A percentile compares a stretch with the other conserved stretches of the same genome.
Evolutionary conservation across 2,113 vertebrate species (phyloP).

Genomic region (Rhinoderma darwinii): DNA sequence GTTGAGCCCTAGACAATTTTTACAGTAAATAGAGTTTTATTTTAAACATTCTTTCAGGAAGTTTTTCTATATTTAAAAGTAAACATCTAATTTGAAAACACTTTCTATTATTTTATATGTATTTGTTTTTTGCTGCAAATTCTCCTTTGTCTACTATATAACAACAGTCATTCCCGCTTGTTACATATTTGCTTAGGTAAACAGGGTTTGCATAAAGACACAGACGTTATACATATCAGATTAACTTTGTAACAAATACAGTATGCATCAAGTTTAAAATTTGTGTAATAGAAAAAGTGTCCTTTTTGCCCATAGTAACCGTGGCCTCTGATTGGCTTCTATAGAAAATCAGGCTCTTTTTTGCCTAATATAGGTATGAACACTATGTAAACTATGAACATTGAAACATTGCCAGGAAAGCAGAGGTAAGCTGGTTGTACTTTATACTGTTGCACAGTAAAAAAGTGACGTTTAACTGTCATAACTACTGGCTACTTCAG

Average conservation of each 20-base stretch:
- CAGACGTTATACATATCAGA: not conserved
- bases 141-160: not conserved
- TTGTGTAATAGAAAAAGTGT: not conserved
- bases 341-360: not conserved
- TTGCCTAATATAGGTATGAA: not conserved
- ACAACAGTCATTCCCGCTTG: constrained; percentile 25
- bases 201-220: constrained; percentile 8
- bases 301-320: not conserved
- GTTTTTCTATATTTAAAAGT: too few species aligned
- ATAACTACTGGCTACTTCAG: not conserved
- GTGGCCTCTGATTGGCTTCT: not conserved
- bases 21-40: too few species aligned
- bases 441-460: not conserved
- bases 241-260: not conserved
- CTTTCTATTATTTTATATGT: too few species aligned
- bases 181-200: constrained; percentile 26
- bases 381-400: not conserved
- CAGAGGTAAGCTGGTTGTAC: not conserved
- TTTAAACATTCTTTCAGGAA: too few species aligned
- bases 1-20: too few species aligned
- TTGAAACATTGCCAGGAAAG: not conserved
- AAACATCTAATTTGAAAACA: too few species aligned
- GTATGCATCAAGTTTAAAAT: not conserved
- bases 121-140: not conserved
- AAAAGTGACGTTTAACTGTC: not conserved